Conservation (phyloP, 1,140 invertebrate species). For the Eriocheir sinensis region DNA sequence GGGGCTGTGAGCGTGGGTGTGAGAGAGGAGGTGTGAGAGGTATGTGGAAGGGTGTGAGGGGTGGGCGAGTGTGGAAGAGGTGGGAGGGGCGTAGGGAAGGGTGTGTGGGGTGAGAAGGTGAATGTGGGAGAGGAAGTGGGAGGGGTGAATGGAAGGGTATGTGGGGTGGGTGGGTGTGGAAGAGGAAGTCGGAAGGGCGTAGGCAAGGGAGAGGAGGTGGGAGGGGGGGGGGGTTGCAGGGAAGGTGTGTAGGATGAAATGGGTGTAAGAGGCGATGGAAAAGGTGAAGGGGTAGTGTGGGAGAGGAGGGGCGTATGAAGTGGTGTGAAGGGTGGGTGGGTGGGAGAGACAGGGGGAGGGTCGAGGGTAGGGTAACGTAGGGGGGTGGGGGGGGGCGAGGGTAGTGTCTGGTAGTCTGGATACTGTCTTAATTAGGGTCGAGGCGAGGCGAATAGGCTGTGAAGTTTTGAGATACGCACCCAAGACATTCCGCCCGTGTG, state of each 20-base stretch:
- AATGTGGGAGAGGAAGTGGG: neutral
- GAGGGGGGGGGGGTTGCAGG: neutral
- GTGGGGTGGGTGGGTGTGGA: neutral
- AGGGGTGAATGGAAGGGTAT: neutral
- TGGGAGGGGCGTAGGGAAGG: neutral
- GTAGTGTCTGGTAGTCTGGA: slow-evolving; percentile 37
- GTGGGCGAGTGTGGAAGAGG: neutral
- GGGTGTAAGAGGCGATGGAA: neutral
- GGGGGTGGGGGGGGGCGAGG: neutral
- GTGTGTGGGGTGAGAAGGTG: neutral
- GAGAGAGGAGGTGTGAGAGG: neutral
- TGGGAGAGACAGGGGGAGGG: neutral
- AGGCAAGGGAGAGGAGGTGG: neutral
- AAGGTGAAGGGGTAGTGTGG: neutral
- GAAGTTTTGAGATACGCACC: slow-evolving; percentile 69
- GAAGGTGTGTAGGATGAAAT: neutral
- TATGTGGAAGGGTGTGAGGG: neutral
- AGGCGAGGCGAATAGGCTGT: slow-evolving; percentile 56
- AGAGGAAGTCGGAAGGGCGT: neutral
- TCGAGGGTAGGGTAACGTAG: neutral
- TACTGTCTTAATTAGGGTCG: slow-evolving; percentile 63
- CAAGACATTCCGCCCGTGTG: slow-evolving; percentile 48
- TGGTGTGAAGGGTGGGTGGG: neutral
- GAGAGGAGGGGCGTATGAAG: neutral
- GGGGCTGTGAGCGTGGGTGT: neutral